Evolutionary conservation across 2,888 invertebrate genomes (phyloP).

Genomic region (Cryptus viduatorius): DNA sequence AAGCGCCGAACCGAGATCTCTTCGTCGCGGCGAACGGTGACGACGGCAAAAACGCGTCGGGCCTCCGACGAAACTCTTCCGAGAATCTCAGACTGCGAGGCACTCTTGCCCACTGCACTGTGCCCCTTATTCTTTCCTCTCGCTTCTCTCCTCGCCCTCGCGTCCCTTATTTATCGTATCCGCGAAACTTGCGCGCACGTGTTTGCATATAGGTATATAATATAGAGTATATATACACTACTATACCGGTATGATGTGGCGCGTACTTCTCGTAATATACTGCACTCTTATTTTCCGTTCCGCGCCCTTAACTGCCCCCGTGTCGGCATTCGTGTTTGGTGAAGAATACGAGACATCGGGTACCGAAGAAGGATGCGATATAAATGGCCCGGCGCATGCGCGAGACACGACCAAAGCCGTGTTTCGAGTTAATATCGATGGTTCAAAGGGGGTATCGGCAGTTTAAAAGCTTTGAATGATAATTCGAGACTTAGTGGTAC

Average conservation of each 20-base stretch:
- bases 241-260: neutral
- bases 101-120: slow-evolving; percentile 66
- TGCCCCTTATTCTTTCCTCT: slow-evolving; percentile 64
- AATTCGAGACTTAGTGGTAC: no score
- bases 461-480: no score
- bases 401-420: slow-evolving; percentile 36
- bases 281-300: slow-evolving; percentile 58
- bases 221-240: slow-evolving; percentile 42
- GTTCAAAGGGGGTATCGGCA: neutral
- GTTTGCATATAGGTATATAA: slow-evolving; percentile 47
- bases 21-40: slow-evolving; percentile 66
- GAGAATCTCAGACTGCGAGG: slow-evolving; percentile 77
- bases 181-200: slow-evolving; percentile 65
- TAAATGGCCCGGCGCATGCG: slow-evolving; percentile 50
- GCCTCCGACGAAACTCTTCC: slow-evolving; percentile 79
- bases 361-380: slow-evolving; percentile 54
- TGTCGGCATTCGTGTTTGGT: slow-evolving; percentile 55
- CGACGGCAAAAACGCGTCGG: slow-evolving; percentile 79
- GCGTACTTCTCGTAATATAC: slow-evolving; percentile 51
- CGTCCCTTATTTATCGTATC: slow-evolving; percentile 71
- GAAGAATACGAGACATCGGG: slow-evolving; percentile 18
- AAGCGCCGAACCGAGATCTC: slow-evolving; percentile 32
- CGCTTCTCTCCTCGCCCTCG: slow-evolving; percentile 45
- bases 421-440: no score
- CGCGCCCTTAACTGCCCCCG: slow-evolving; percentile 58